Evolutionary conservation across 1,140 invertebrate species (phyloP), one percentile per base, ranked within the genome.

Genomic region (Marisa cornuarietis): DNA sequence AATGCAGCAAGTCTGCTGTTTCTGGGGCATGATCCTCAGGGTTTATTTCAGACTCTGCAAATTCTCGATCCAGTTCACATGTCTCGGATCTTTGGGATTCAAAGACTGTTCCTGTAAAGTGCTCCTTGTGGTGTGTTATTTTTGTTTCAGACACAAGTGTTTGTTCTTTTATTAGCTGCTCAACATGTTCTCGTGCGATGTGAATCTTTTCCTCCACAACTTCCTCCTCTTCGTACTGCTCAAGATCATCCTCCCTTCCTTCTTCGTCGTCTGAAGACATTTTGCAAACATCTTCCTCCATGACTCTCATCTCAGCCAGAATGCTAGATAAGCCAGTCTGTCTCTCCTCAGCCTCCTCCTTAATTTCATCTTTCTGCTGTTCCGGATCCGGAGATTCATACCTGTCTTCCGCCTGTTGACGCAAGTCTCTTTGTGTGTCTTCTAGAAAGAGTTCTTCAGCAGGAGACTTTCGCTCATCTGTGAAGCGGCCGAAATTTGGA

Each of bases 181-280:
- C 24, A 51, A 73, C 58, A 26, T 76, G 69, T 72, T 73, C 68
- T 49, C 72, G 71, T 26, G 81, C 66, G 58, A 71, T 80, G 31
- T 80, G 78, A 71, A 76, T 58, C n/a, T 76, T 63, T 79, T 71
- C 72, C 18, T 76, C 71, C 54, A 81, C 75, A 78, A 77, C 74
- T 75, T 79, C 78, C 58, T 85, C 81, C 54, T 79, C 69, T 71
- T 83, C 83, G 78, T 78, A 78, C 26, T 82, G 69, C 52, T 85
- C 79, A 69, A 79, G 81, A 26, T 75, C 81, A 73, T 81, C 82
- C 52, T 78, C 78, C 62, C 78, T 26, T 49, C 82, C 81, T 24
- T 82, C 75, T 69, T 84, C 79, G 24, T 69, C 71, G 42, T 58
- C 68, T 11, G 72, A 78, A 10, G 83, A 80, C 26, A 68, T 71